Evolutionary conservation across 1,140 invertebrate species (phyloP).

Genomic region (Varroa destructor): DNA sequence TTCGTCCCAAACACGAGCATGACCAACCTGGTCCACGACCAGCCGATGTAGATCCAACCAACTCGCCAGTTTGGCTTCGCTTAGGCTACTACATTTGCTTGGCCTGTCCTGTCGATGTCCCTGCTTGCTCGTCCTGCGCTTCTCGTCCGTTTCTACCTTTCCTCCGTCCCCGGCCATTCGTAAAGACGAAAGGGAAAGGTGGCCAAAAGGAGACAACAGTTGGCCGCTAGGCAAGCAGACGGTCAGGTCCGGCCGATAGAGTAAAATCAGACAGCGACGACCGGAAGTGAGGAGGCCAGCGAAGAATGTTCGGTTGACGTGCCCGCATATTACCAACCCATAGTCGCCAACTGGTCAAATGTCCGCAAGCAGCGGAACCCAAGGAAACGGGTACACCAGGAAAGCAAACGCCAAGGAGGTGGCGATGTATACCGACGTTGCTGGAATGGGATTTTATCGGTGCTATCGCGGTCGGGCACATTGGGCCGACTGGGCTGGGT

Average conservation of each 20-base stretch:
- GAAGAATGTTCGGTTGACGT: neutral
- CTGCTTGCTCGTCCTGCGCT: neutral
- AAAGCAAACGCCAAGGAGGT: too few species aligned
- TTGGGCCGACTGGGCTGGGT: too few species aligned
- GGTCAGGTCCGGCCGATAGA: neutral
- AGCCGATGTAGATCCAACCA: neutral
- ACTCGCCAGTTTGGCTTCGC: neutral
- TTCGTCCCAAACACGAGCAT: slow-evolving; percentile 27
- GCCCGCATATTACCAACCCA: neutral
- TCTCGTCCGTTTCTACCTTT: too few species aligned
- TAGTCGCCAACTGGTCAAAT: neutral
- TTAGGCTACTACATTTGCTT: neutral
- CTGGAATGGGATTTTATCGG: too few species aligned
- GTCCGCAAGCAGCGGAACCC: too few species aligned
- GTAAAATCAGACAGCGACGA: neutral
- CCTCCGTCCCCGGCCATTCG: too few species aligned
- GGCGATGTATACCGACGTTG: too few species aligned
- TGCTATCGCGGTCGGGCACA: too few species aligned
- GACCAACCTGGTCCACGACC: slow-evolving; percentile 3
- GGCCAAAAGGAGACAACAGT: too few species aligned
- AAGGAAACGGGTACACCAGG: too few species aligned
- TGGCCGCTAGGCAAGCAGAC: too few species aligned
- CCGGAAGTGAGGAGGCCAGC: neutral
- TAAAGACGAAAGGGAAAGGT: too few species aligned
- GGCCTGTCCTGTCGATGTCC: neutral